Base-by-base conservation (phyloP, 53 echinoderm and acorn worm genomes). In the Pentamera pediparva region DNA sequence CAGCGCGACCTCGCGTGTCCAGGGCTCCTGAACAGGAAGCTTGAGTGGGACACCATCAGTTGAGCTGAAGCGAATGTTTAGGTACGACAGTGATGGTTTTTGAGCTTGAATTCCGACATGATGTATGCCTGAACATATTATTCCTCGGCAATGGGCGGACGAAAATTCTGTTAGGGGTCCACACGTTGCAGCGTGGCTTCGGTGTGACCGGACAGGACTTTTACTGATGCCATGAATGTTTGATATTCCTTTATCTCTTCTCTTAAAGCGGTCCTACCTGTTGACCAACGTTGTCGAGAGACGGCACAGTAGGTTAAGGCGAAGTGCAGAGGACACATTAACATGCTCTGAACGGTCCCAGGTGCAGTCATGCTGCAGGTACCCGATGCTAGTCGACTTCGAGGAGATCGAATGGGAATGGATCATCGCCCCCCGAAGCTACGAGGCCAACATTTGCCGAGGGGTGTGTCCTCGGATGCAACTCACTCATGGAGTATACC, bases 321-420 rank as follows among this genome's bases (percentile, higher is more conserved):
- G 88, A 18, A 53, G 65, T 12, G 25, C 56, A 32, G 76, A 60
- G 0, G 88, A 80, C 22, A 27, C 48, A 20, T n/a, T n/a, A n/a
- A n/a, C 74, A 59, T 92, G 92, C 57, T 37, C 73, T 0, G 92
- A 81, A 64, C 69, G 79, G 38, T 60, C 65, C 9, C 70, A 34
- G n/a, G 63, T 78, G 30, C 61, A 74, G 5, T 43, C 73, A 32
- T 93, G 93, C 64, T 93, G 93, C 70, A 76, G 48, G 62, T 84
- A 82, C 52, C 81, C 84, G 15, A 75, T 93, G 50, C 41, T 36
- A 3, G 81, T 93, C 18, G 87, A 87, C 76, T 93, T 93, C 61
- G 81, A 77, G 7, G 76, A 89, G 59, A 86, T 93, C 56, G 84
- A 82, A 12, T 93, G 93, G 93, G 93, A 93, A 51, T 93, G 93